Percentiles rank a stretch among this genome's conserved stretches.
Conservation (phyloP, 2,888 invertebrate species). For the Lysandra bellargus region DNA sequence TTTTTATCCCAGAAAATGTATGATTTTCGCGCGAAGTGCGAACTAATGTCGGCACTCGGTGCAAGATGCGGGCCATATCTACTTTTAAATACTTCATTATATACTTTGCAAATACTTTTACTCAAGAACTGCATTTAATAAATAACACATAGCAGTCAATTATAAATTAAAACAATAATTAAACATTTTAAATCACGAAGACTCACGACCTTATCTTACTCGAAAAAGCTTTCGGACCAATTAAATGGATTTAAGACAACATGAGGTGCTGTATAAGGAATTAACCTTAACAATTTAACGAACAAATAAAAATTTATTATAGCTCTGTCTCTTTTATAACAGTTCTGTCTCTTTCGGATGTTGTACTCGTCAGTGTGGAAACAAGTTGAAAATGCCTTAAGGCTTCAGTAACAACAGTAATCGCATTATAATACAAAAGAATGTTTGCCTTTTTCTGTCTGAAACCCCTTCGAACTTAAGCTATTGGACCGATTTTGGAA, state of each 20-base stretch:
- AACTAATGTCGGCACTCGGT: too few relatives aligned
- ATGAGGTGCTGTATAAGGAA: background rate
- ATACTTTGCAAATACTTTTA: too few relatives aligned
- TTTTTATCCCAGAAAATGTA: too few relatives aligned
- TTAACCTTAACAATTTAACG: background rate
- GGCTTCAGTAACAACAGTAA: background rate
- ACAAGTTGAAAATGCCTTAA: background rate
- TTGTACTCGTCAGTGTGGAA: background rate
- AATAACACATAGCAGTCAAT: background rate
- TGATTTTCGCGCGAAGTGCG: too few relatives aligned
- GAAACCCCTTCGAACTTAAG: too few relatives aligned
- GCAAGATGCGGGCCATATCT: too few relatives aligned
- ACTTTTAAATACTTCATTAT: too few relatives aligned
- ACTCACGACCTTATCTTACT: slow-evolving; percentile 18
- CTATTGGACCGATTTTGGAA: too few relatives aligned
- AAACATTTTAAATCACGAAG: slow-evolving; percentile 19
- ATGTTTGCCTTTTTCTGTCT: too few relatives aligned
- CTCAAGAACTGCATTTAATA: background rate
- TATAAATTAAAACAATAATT: slow-evolving; percentile 26
- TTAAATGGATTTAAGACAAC: slow-evolving; percentile 29
- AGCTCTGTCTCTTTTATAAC: background rate
- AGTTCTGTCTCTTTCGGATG: background rate
- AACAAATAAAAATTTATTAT: slow-evolving; percentile 1
- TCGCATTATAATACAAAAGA: too few relatives aligned
- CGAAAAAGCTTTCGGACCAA: slow-evolving; percentile 27